phyloP scores from a whole-genome alignment of 2,888 invertebrate species.

The Keiferia lycopersicella region DNA sequence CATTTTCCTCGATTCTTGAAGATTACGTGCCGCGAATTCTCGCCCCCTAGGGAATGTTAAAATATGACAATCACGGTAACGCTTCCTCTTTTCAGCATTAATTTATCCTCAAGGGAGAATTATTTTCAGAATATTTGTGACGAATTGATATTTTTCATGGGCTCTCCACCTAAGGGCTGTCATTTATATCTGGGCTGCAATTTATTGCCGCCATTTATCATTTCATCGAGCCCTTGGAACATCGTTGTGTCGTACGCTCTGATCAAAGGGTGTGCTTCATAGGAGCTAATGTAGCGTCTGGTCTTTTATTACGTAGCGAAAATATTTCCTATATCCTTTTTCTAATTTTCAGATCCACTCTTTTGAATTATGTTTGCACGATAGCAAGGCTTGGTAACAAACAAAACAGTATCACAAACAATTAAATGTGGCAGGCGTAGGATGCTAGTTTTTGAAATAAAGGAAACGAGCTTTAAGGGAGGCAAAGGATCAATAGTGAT shows the following conservation, averaged over 20 bases:
- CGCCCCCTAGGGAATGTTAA: constrained; percentile 38
- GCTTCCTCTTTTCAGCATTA: constrained; percentile 51
- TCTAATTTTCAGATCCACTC: constrained; percentile 2
- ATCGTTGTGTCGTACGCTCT: constrained; percentile 29
- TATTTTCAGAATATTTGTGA: constrained; percentile 53
- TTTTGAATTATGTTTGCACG: neutral
- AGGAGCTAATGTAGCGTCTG: constrained; percentile 23
- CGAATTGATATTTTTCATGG: constrained; percentile 74
- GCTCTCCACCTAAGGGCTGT: constrained; percentile 56
- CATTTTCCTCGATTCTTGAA: constrained; percentile 24
- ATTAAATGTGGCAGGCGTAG: neutral
- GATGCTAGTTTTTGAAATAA: neutral
- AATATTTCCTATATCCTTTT: constrained; percentile 13
- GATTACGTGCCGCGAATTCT: constrained; percentile 38
- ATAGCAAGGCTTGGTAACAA: neutral
- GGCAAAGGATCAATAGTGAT: neutral
- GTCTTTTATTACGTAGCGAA: constrained; percentile 21
- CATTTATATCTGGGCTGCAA: constrained; percentile 70
- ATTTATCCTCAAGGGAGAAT: constrained; percentile 50
- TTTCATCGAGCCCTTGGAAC: constrained; percentile 58
- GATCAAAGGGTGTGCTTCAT: constrained; percentile 8
- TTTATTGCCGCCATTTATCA: constrained; percentile 71
- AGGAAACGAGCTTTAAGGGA: neutral
- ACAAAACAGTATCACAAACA: too few relatives aligned
- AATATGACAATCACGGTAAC: constrained; percentile 49